phyloP scores from a whole-genome alignment of 2,888 invertebrate species.

The Eledona agricola region DNA sequence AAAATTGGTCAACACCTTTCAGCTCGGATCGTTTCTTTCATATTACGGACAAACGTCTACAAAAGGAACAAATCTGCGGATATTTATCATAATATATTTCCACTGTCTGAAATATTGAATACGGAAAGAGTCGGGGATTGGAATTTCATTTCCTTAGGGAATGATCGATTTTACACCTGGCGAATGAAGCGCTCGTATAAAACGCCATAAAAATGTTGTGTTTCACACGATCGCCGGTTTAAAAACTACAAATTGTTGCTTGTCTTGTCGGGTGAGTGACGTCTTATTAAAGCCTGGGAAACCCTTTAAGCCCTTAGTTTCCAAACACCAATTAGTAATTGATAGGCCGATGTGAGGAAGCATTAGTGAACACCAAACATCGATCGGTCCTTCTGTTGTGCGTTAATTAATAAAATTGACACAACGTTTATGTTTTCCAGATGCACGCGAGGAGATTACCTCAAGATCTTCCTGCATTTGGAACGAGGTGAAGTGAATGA shows the following conservation, averaged over 20 bases:
- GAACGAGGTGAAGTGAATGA: constrained; percentile 78
- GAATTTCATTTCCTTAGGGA: constrained; percentile 38
- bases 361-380: constrained; percentile 24
- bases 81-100: constrained; percentile 43
- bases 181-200: constrained; percentile 32
- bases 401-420: neutral
- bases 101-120: constrained; percentile 44
- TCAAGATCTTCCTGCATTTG: constrained; percentile 81
- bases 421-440: constrained; percentile 65
- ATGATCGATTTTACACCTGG: constrained; percentile 45
- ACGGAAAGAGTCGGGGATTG: constrained; percentile 39
- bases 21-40: neutral
- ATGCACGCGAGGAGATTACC: constrained; percentile 77
- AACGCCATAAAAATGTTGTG: too few relatives aligned
- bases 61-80: constrained; percentile 37
- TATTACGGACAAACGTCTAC: too few relatives aligned
- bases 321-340: constrained; percentile 13
- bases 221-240: too few relatives aligned
- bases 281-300: too few relatives aligned
- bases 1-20: neutral
- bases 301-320: too few relatives aligned
- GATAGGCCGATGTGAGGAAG: constrained; percentile 21
- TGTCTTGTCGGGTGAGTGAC: too few relatives aligned
- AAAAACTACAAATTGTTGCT: too few relatives aligned
- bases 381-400: constrained; percentile 23